phyloP scores from a whole-genome alignment of 2,888 invertebrate species.

The Melanophora roralis region DNA sequence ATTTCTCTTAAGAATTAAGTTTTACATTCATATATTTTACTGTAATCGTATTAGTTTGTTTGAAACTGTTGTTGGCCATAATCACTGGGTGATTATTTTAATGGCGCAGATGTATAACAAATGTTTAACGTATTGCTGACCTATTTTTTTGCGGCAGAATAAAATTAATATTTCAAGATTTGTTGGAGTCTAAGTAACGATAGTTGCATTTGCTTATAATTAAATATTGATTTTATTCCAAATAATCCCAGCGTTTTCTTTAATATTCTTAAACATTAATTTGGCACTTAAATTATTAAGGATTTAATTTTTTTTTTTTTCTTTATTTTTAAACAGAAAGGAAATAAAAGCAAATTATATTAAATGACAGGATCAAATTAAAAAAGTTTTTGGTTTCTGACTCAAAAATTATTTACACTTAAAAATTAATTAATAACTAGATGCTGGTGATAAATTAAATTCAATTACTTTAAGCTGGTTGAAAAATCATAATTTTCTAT shows the following conservation, averaged over 20 bases:
- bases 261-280: not conserved
- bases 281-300: not conserved
- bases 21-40: not conserved
- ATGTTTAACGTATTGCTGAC: not conserved
- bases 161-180: not conserved
- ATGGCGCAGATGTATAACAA: not conserved
- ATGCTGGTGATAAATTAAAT: too few relatives aligned
- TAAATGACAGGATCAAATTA: too few relatives aligned
- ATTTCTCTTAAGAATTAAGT: slow-evolving; percentile 5
- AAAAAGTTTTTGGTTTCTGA: too few relatives aligned
- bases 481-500: too few relatives aligned
- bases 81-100: slow-evolving; percentile 7
- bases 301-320: not conserved
- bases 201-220: not conserved
- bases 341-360: too few relatives aligned
- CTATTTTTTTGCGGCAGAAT: not conserved
- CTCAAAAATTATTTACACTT: too few relatives aligned
- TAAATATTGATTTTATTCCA: not conserved
- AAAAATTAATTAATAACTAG: too few relatives aligned
- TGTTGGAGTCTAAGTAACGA: too few relatives aligned
- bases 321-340: too few relatives aligned
- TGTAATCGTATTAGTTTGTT: not conserved
- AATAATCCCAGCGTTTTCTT: not conserved
- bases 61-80: not conserved
- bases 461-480: too few relatives aligned